These are phyloP conservation scores for Papilio dardanus DNA, from an alignment of 1,140 invertebrate species.

Conservation along the genomic window DNA sequence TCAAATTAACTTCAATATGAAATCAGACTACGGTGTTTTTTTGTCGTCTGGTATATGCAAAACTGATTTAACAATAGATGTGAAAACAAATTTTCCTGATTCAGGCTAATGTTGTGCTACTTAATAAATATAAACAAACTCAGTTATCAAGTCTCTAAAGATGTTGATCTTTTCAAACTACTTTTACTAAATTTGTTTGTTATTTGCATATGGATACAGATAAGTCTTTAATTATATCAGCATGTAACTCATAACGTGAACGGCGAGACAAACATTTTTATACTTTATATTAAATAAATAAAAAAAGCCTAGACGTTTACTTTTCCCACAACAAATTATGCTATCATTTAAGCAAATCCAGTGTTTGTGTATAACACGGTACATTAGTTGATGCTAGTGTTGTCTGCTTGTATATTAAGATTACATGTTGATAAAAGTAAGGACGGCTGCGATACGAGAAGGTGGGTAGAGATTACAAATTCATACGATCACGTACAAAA, in stretches of 20 bases:
- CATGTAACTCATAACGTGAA: conserved; percentile 44
- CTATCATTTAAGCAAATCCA: conserved; percentile 4
- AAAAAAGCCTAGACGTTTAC: neutral
- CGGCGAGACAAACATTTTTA: conserved; percentile 56
- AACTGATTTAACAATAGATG: too few species aligned
- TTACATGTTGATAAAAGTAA: conserved; percentile 11
- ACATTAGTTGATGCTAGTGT: neutral
- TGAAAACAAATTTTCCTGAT: too few species aligned
- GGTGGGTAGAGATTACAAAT: conserved; percentile 12
- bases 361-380: neutral
- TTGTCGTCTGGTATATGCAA: too few species aligned
- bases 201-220: neutral
- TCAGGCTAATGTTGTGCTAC: neutral
- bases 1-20: too few species aligned
- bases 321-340: neutral
- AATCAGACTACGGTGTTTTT: too few species aligned
- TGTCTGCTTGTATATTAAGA: conserved; percentile 4
- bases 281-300: conserved; percentile 26
- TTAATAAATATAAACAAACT: neutral
- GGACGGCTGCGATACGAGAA: neutral
- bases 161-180: neutral
- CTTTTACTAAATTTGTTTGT: neutral
- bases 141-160: neutral
- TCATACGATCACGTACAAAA: neutral
- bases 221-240: neutral